Percentiles rank a stretch among this genome's conserved stretches.
Conservation (phyloP, 1,140 invertebrate species). For the Choristoneura fumiferana region DNA sequence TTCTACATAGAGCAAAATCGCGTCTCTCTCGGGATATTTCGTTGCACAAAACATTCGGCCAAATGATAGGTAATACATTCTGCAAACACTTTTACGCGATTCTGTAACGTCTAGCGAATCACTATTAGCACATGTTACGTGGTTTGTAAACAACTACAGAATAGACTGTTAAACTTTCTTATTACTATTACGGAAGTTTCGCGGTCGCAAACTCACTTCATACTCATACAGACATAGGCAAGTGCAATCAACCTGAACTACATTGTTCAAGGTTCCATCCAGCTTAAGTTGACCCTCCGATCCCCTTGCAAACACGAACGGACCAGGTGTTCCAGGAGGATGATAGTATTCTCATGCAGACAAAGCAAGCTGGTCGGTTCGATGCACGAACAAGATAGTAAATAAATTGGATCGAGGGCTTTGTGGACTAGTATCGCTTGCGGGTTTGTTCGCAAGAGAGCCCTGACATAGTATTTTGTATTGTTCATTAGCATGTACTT, state of each 20-base stretch:
- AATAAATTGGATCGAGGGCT: constrained; percentile 50
- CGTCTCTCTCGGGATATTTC: no score
- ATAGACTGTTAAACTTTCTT: constrained; percentile 52
- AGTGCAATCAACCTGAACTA: constrained; percentile 66
- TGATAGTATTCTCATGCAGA: background rate
- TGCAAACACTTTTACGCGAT: background rate
- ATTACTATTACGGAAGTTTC: constrained; percentile 49
- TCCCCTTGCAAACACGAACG: constrained; percentile 20
- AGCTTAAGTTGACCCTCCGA: constrained; percentile 27
- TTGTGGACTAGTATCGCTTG: constrained; percentile 34
- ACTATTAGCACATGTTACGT: background rate
- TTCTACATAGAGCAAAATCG: no score
- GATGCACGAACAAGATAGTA: constrained; percentile 59
- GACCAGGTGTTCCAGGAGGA: background rate
- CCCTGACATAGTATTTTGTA: background rate
- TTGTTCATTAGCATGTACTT: constrained; percentile 20
- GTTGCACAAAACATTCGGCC: background rate
- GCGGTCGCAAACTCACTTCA: constrained; percentile 44
- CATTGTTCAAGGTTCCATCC: constrained; percentile 50
- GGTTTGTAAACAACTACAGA: constrained; percentile 17
- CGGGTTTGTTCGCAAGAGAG: constrained; percentile 19
- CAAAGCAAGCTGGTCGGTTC: constrained; percentile 27
- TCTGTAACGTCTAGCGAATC: background rate
- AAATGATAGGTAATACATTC: background rate
- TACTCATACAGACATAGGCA: constrained; percentile 32